Evolutionary conservation across 2,888 invertebrate species (phyloP).

Genomic region (Empis livida): DNA sequence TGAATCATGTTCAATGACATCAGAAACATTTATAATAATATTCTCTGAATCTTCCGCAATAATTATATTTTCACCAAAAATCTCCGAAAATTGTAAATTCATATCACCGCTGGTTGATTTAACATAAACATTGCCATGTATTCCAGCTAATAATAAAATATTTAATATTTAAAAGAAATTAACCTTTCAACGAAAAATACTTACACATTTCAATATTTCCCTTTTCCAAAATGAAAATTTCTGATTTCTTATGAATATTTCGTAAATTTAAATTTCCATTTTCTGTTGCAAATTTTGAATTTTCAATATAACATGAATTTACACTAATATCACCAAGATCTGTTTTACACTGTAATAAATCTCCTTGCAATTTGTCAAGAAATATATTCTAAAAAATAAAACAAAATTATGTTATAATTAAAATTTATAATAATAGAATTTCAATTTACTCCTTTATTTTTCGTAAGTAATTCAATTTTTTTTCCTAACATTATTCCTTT

Average conservation of each 20-base stretch:
- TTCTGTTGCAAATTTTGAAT: constrained; percentile 27
- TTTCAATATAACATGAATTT: constrained; percentile 29
- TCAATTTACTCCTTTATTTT: constrained; percentile 17
- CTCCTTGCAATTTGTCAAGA: constrained; percentile 29
- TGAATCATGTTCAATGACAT: constrained; percentile 25
- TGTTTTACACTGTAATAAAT: constrained; percentile 23
- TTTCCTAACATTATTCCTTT: constrained; percentile 25
- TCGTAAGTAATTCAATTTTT: constrained; percentile 20
- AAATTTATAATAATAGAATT: neutral
- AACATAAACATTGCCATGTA: constrained; percentile 29
- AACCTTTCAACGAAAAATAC: constrained; percentile 3
- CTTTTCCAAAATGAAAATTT: constrained; percentile 23
- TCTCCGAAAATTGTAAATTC: constrained; percentile 29
- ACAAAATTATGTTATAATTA: no score
- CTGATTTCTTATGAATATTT: constrained; percentile 29
- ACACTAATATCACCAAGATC: constrained; percentile 24
- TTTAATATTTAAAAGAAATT: neutral
- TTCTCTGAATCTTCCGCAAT: constrained; percentile 20
- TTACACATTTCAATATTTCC: constrained; percentile 30
- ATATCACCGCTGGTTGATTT: constrained; percentile 25
- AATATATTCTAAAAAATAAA: constrained; percentile 19
- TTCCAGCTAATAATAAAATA: constrained; percentile 22
- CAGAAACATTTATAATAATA: constrained; percentile 28
- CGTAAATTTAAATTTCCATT: constrained; percentile 25
- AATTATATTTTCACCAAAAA: constrained; percentile 25